Conservation (phyloP, 2,113 vertebrate species). For the Istiophorus platypterus region DNA sequence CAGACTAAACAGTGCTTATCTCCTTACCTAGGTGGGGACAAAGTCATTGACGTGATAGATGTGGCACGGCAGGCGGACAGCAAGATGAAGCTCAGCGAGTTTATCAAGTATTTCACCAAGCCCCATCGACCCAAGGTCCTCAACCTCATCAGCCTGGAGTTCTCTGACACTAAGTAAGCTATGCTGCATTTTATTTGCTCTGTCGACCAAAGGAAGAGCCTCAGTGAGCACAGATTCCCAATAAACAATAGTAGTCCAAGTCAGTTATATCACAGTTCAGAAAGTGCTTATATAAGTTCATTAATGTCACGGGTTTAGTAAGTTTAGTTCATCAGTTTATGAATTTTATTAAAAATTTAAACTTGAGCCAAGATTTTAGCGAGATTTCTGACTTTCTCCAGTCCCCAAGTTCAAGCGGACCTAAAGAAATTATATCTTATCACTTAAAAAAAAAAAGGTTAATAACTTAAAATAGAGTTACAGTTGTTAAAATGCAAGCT, state of each 20-base stretch:
- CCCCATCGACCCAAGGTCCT: constrained; percentile 94
- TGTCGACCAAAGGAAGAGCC: background rate
- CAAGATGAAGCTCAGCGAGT: constrained; percentile 98
- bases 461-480: too few species aligned
- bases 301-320: background rate
- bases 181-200: background rate
- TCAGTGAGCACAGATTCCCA: background rate
- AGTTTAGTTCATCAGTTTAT: background rate
- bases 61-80: constrained; percentile 98
- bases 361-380: background rate
- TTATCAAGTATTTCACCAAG: constrained; percentile 95
- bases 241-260: background rate
- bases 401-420: background rate
- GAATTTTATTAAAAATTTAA: background rate
- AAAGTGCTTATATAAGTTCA: background rate
- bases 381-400: background rate
- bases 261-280: background rate
- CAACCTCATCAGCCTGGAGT: constrained; percentile 99
- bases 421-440: too few species aligned
- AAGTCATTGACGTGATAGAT: constrained; percentile 98
- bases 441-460: too few species aligned
- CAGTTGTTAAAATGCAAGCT: too few species aligned
- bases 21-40: constrained; percentile 89
- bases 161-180: constrained; percentile 97
- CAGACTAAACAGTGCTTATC: background rate